Evolutionary conservation across 2,113 vertebrate species (phyloP).

Genomic region (Alligator mississippiensis): DNA sequence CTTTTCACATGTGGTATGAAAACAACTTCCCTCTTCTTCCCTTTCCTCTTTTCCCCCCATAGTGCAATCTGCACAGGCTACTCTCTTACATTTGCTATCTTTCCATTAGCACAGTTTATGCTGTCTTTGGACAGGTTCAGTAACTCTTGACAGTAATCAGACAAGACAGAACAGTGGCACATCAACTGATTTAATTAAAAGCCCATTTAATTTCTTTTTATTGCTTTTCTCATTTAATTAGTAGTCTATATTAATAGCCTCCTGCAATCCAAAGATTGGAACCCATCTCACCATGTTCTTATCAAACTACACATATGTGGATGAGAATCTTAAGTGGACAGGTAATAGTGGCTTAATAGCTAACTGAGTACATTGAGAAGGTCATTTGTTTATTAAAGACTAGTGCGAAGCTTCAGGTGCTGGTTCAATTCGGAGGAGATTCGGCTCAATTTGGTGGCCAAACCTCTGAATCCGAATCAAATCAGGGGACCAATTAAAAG

Average conservation of each 20-base stretch:
- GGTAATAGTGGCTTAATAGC: slow-evolving; percentile 51
- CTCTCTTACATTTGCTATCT: neutral
- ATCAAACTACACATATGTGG: slow-evolving; percentile 62
- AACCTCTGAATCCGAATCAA: too few relatives aligned
- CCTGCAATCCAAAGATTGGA: slow-evolving; percentile 68
- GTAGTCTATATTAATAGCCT: slow-evolving; percentile 55
- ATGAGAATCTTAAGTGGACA: slow-evolving; percentile 69
- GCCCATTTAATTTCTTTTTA: slow-evolving; percentile 48
- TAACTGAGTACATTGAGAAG: slow-evolving; percentile 65
- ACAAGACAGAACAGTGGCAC: slow-evolving; percentile 52
- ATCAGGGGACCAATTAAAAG: too few relatives aligned
- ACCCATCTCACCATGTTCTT: slow-evolving; percentile 65
- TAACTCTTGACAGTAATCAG: slow-evolving; percentile 57
- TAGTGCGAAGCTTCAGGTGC: too few relatives aligned
- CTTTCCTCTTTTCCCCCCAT: neutral
- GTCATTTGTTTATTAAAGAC: neutral
- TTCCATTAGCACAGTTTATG: neutral
- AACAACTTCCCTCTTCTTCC: neutral
- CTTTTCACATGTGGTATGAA: neutral
- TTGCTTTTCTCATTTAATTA: slow-evolving; percentile 70
- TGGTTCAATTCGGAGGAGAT: too few relatives aligned
- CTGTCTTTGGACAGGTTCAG: slow-evolving; percentile 60
- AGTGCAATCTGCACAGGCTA: neutral
- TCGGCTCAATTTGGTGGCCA: too few relatives aligned
- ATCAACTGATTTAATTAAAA: slow-evolving; percentile 74